phyloP scores from a whole-genome alignment of 2,888 invertebrate species.

The Diplolepis rosae region DNA sequence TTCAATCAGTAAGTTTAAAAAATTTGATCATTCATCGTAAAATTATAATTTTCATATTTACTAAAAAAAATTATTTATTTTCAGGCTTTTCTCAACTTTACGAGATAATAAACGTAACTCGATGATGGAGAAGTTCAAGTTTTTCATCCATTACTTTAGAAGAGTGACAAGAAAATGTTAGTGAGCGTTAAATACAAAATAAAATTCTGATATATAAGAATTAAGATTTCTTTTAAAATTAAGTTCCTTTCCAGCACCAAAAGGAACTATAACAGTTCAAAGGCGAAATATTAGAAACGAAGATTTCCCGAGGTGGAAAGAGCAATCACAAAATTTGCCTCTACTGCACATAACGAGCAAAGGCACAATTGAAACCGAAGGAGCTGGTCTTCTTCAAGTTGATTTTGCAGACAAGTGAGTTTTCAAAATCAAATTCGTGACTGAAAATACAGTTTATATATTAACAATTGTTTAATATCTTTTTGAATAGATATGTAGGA shows the following conservation, averaged over 20 bases:
- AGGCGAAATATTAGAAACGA: conserved; percentile 79
- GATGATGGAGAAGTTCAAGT: conserved; percentile 89
- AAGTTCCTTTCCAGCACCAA: conserved; percentile 77
- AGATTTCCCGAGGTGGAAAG: conserved; percentile 81
- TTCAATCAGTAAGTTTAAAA: conserved; percentile 80
- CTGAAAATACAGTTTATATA: no score
- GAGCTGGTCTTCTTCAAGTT: conserved; percentile 87
- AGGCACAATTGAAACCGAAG: conserved; percentile 91
- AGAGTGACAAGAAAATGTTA: conserved; percentile 83
- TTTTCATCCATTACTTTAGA: conserved; percentile 91
- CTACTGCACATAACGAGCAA: conserved; percentile 82
- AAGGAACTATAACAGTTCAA: conserved; percentile 87
- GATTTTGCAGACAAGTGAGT: conserved; percentile 98
- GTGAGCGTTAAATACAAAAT: conserved; percentile 37
- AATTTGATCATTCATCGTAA: neutral
- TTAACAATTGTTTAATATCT: no score
- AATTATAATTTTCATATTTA: conserved; percentile 7
- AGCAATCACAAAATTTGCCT: conserved; percentile 76
- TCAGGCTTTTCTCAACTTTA: conserved; percentile 79
- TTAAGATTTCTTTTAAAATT: conserved; percentile 41
- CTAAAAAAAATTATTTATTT: conserved; percentile 64
- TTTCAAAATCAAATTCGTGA: no score
- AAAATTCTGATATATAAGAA: neutral
- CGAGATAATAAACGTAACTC: conserved; percentile 72
- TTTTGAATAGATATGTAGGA: no score